phyloP scores from a whole-genome alignment of 2,797 vertebrate genomes.

The Danio aesculapii region DNA sequence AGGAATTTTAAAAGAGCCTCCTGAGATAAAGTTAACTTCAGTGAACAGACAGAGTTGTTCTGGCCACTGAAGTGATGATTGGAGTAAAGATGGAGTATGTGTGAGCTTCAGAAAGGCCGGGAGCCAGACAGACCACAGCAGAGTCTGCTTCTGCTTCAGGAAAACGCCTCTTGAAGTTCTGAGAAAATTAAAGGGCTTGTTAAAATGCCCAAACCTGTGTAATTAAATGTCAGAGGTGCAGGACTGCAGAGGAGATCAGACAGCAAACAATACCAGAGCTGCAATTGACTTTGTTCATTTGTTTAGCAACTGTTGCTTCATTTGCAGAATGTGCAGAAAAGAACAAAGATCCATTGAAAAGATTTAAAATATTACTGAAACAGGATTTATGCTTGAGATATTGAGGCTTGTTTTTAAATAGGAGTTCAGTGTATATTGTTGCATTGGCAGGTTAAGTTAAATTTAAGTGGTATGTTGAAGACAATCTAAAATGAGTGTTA shows the following conservation, averaged over 20 bases:
- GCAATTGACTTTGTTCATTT: neutral
- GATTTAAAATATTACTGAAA: too few species aligned
- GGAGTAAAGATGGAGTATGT: neutral
- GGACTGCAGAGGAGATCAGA: slow-evolving; percentile 11
- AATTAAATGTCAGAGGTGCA: slow-evolving; percentile 15
- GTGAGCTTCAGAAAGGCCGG: neutral
- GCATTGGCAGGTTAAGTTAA: too few species aligned
- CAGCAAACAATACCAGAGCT: neutral
- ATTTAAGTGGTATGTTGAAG: neutral
- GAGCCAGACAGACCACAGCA: slow-evolving; percentile 6
- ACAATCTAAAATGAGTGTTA: neutral
- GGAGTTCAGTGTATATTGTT: too few species aligned
- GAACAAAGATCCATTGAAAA: too few species aligned
- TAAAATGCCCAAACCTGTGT: neutral
- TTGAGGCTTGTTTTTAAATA: too few species aligned
- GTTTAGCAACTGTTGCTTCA: neutral
- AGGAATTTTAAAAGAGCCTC: neutral
- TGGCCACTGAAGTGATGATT: neutral
- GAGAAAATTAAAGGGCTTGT: slow-evolving; percentile 25
- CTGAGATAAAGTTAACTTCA: neutral
- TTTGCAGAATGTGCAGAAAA: too few species aligned
- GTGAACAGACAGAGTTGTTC: too few species aligned
- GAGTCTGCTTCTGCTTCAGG: neutral
- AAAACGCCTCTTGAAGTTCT: slow-evolving; percentile 15
- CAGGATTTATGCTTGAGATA: neutral